Evolutionary conservation across 2,888 invertebrate species (phyloP).

Genomic region (Bellardia pandia): DNA sequence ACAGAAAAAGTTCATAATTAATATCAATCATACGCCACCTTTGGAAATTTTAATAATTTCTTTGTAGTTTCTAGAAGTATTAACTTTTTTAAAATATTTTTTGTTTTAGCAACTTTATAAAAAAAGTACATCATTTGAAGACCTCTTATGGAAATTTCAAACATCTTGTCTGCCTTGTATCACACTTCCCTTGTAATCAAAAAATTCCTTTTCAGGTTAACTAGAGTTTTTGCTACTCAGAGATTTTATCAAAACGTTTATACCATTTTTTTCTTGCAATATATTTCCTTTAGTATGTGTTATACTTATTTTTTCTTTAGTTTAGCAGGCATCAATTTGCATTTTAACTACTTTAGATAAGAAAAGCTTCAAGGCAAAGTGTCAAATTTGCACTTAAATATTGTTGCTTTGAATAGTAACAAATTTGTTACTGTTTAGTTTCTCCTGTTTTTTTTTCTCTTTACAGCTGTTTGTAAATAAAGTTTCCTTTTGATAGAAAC

Average conservation of each 20-base stretch:
- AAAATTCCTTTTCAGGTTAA: neutral
- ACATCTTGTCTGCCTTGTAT: neutral
- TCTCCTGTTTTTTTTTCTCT: neutral
- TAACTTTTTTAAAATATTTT: neutral
- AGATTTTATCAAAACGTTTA: slow-evolving; percentile 4
- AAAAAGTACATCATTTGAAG: neutral
- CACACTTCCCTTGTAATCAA: slow-evolving; percentile 1
- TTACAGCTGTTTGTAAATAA: neutral
- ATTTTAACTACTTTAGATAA: slow-evolving; percentile 53
- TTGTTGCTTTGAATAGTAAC: slow-evolving; percentile 27
- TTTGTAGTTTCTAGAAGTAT: neutral
- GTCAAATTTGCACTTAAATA: slow-evolving; percentile 45
- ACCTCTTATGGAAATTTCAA: neutral
- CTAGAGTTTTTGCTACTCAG: neutral
- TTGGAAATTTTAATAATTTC: neutral
- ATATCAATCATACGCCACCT: slow-evolving; percentile 26
- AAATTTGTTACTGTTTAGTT: neutral
- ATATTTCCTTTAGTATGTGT: neutral
- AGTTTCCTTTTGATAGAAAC: slow-evolving; percentile 29
- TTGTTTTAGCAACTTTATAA: neutral
- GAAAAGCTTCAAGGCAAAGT: slow-evolving; percentile 20
- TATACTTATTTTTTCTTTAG: neutral
- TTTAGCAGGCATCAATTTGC: slow-evolving; percentile 32
- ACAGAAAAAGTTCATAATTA: neutral
- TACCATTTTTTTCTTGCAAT: neutral